Evolutionary conservation across 2,113 vertebrate species (phyloP).

Genomic region (Panthera leo): DNA sequence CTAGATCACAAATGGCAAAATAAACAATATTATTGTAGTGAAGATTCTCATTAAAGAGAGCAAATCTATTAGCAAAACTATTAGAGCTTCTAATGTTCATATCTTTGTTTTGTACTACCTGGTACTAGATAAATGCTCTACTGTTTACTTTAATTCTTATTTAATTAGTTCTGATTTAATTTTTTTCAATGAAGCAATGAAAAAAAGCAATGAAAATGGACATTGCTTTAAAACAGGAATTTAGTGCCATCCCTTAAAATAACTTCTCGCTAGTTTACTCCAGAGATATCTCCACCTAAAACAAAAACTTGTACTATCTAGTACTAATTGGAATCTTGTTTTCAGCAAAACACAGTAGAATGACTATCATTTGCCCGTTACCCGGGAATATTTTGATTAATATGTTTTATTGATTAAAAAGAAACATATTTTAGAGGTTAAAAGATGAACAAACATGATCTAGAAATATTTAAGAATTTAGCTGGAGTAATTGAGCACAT

Average conservation of each 20-base stretch:
- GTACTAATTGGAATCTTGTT: neutral
- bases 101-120: neutral
- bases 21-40: neutral
- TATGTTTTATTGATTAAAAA: neutral
- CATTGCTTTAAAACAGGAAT: neutral
- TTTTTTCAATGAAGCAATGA: neutral
- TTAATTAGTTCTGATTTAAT: neutral
- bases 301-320: neutral
- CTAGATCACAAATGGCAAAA: slow-evolving; percentile 82
- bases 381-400: neutral
- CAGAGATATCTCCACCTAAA: neutral
- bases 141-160: neutral
- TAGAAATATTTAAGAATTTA: neutral
- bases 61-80: neutral
- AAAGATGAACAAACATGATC: neutral
- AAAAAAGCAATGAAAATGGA: neutral
- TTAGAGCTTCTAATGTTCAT: neutral
- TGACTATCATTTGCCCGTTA: neutral
- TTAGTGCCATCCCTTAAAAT: neutral
- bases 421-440: neutral
- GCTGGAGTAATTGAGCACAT: neutral
- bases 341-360: neutral
- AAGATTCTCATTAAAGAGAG: neutral
- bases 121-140: neutral
- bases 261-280: neutral